Evolutionary conservation across 1,140 invertebrate species (phyloP).

Genomic region (Drosophila guanche): DNA sequence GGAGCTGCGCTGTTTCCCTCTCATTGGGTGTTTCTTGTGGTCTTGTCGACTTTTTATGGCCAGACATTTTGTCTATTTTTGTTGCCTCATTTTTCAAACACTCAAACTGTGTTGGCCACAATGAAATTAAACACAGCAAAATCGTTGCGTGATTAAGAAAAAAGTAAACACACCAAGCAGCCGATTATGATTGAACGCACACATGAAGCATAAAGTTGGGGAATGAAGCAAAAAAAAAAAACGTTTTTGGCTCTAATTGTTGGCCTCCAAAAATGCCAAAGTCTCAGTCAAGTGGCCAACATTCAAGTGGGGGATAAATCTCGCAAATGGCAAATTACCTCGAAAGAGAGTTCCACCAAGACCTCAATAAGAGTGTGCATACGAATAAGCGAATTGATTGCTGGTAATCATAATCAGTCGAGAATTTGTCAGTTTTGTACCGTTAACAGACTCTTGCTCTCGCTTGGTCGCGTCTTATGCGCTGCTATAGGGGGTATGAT

Average conservation of each 20-base stretch:
- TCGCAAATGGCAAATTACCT: constrained; percentile 39
- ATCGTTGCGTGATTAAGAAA: constrained; percentile 33
- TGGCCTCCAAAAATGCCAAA: constrained; percentile 32
- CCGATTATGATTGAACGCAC: constrained; percentile 43
- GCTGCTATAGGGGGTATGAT: neutral
- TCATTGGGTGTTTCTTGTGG: constrained; percentile 11
- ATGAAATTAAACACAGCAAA: constrained; percentile 5
- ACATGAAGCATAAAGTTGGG: constrained; percentile 2
- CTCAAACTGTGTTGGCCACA: constrained; percentile 45
- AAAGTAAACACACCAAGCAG: constrained; percentile 47
- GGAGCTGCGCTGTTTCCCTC: constrained; percentile 6
- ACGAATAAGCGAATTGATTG: constrained; percentile 7
- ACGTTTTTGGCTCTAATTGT: constrained; percentile 12
- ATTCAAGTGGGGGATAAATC: constrained; percentile 1
- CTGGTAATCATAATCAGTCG: constrained; percentile 58
- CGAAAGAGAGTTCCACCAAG: neutral
- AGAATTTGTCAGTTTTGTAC: constrained; percentile 54
- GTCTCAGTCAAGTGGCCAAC: constrained; percentile 23
- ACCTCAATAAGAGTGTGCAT: neutral
- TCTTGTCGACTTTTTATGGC: constrained; percentile 32
- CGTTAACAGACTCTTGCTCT: constrained; percentile 47
- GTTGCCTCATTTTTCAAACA: constrained; percentile 49
- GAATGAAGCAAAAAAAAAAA: constrained; percentile 3
- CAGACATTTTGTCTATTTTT: constrained; percentile 17
- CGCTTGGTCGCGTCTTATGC: constrained; percentile 17